Evolutionary conservation across 2,113 vertebrate species (phyloP).

Genomic region (Ochotona princeps): DNA sequence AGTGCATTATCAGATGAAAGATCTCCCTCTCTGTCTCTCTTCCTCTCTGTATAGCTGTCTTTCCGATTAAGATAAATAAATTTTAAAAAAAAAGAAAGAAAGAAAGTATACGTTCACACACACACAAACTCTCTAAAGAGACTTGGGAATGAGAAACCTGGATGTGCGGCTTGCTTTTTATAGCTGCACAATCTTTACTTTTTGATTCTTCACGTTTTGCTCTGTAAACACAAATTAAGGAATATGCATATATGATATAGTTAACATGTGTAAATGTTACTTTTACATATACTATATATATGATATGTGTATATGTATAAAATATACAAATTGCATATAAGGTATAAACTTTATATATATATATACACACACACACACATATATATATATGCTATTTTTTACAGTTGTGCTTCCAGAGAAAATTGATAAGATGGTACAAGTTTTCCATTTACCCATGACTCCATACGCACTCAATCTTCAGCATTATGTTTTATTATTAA

Average conservation of each 20-base stretch:
- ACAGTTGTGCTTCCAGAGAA: not conserved
- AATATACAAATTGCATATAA: no score
- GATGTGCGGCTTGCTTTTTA: no score
- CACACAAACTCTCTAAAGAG: not conserved
- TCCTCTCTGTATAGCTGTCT: no score
- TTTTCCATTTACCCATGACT: not conserved
- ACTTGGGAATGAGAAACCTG: not conserved
- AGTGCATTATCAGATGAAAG: no score
- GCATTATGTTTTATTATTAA: not conserved
- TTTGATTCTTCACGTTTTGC: not conserved
- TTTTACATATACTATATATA: no score
- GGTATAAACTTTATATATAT: no score
- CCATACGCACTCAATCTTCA: fast-evolving
- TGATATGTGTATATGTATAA: no score
- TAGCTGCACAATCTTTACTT: not conserved
- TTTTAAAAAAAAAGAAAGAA: not conserved
- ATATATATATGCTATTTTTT: no score
- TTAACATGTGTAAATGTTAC: no score
- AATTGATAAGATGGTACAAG: not conserved
- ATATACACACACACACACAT: no score
- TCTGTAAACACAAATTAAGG: not conserved
- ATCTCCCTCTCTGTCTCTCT: no score
- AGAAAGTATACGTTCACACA: not conserved
- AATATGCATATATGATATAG: not conserved
- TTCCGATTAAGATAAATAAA: no score